Evolutionary conservation across 2,113 vertebrate species (phyloP).

Genomic region (Spilogale gracilis): DNA sequence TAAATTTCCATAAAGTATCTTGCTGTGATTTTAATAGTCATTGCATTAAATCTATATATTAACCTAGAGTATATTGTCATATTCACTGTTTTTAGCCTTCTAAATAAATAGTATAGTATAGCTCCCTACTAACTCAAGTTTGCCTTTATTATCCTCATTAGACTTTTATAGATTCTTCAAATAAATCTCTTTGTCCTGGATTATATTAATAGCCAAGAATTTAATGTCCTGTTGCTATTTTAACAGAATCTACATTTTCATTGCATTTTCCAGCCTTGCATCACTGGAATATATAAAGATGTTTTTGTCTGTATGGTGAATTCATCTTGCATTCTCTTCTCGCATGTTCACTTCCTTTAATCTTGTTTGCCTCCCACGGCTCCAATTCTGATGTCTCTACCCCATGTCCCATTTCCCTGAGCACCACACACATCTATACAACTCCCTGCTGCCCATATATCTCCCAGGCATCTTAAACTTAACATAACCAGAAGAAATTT

Average conservation of each 20-base stretch:
- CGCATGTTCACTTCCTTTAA: not conserved
- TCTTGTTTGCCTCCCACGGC: not conserved
- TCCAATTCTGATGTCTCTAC: slow-evolving; percentile 26
- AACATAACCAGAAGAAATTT: slow-evolving; percentile 5
- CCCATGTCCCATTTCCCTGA: not conserved
- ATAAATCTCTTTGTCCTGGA: slow-evolving; percentile 69
- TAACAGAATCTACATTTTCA: slow-evolving; percentile 33
- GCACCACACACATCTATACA: not conserved
- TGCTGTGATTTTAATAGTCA: slow-evolving; percentile 75
- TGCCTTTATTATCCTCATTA: slow-evolving; percentile 70
- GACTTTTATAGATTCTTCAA: slow-evolving; percentile 59
- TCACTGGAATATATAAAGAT: not conserved
- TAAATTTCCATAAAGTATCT: slow-evolving; percentile 66
- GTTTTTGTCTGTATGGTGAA: not conserved
- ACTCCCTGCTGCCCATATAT: not conserved
- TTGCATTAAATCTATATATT: slow-evolving; percentile 63
- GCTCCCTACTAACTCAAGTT: slow-evolving; percentile 40
- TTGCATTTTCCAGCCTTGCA: not conserved
- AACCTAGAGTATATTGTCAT: slow-evolving; percentile 34
- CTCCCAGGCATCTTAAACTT: not conserved
- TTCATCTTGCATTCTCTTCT: not conserved
- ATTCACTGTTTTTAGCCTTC: slow-evolving; percentile 65
- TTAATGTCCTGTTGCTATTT: slow-evolving; percentile 69
- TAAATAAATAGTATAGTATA: slow-evolving; percentile 67
- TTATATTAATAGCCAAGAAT: slow-evolving; percentile 51